Base-by-base conservation (phyloP, 2,797 vertebrate species). In the Cyprinodon diabolis region DNA sequence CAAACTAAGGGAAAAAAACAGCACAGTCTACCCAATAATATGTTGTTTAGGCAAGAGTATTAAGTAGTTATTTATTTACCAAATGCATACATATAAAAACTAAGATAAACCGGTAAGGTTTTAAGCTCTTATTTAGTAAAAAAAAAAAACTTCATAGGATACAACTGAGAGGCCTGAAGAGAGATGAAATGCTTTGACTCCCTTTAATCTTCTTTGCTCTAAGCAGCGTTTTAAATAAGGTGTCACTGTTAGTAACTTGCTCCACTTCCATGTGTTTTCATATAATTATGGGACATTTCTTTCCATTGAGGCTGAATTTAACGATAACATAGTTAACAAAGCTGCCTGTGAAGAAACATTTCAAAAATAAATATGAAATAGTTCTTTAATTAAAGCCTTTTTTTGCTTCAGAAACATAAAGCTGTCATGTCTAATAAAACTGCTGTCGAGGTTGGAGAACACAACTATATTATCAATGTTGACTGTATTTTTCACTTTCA, bases 171-270 rank as follows among this genome's bases (percentile, higher is more conserved):
- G 17, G 35, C 15, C 75, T n/a, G 43, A 70, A 71, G 74, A 47
- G 4, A 15, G 1, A 11, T 45, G 52, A 80, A 74, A 82, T 49
- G 40, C 73, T 58, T 72, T 69, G 11, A 82, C 67, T 78, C 25
- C 76, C 13, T 75, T 67, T 71, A 75, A 83, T 77, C 68, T 35
- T 43, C 1, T 30, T 35, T 60, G 21, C 56, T 58, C 68, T 19
- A 72, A 40, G 69, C 40, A 52, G 49, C 77, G 79, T 71, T 49
- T 70, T 80, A 51, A 84, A 54, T 80, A 49, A 83, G 52, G 47
- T 68, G 75, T 52, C 51, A 14, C 77, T 67, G 73, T 19, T 60
- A 30, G 51, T 65, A 48, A 69, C 72, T 30, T 74, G 25, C 70
- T 76, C 56, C 37, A 37, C 52, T 73, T 77, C 10, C 66, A 30